Conservation (phyloP, 2,888 invertebrate genomes). For the Loripinus fragilis region DNA sequence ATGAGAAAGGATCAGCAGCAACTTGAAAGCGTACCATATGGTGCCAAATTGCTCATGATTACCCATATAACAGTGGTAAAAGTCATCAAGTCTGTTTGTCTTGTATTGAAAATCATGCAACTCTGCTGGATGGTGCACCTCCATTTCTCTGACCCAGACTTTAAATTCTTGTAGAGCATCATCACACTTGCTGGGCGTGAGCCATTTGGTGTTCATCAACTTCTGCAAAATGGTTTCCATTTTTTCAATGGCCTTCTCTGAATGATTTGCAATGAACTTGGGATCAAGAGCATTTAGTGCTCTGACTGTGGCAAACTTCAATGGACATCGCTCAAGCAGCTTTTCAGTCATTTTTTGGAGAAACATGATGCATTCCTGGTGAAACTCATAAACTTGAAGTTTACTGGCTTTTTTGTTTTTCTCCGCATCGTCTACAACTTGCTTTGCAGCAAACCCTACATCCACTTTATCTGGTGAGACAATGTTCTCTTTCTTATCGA, state of each 20-base stretch:
- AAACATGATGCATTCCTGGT: conserved; percentile 29
- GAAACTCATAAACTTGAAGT: conserved; percentile 35
- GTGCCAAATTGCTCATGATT: conserved; percentile 13
- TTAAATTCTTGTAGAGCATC: conserved; percentile 31
- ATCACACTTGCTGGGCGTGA: conserved; percentile 26
- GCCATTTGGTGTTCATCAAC: conserved; percentile 27
- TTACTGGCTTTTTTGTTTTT: conserved; percentile 34
- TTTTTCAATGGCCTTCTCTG: conserved; percentile 29
- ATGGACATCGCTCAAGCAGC: conserved; percentile 25
- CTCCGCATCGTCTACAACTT: conserved; percentile 22
- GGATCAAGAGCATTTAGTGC: conserved; percentile 32
- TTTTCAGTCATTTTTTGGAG: conserved; percentile 23
- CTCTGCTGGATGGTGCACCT: conserved; percentile 15
- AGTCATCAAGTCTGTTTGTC: conserved; percentile 32
- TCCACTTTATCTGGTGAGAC: conserved; percentile 36
- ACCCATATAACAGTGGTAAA: conserved; percentile 21
- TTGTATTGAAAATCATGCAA: conserved; percentile 20
- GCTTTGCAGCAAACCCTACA: conserved; percentile 32
- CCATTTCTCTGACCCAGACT: conserved; percentile 31
- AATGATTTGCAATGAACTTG: conserved; percentile 24
- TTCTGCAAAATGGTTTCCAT: conserved; percentile 29
- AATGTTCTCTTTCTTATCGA: conserved; percentile 29
- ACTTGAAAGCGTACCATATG: conserved; percentile 25
- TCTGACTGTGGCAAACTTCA: conserved; percentile 27
- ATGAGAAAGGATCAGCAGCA: conserved; percentile 42